phyloP scores from a whole-genome alignment of 2,797 vertebrate species.

The Clarias fuscus region DNA sequence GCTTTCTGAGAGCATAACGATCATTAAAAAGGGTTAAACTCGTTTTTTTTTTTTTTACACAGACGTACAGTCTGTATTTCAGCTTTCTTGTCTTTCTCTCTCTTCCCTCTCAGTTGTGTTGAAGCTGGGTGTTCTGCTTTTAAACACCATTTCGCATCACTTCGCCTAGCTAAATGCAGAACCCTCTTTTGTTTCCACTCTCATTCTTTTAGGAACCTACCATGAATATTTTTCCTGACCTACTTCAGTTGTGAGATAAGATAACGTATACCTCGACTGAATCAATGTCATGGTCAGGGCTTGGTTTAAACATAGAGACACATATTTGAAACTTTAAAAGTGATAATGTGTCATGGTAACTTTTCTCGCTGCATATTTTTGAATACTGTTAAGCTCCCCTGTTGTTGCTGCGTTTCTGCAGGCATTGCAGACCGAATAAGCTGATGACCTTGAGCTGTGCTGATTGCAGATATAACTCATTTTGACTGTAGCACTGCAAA shows the following conservation, averaged over 20 bases:
- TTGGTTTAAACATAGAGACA: conserved; percentile 16
- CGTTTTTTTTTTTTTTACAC: conserved; percentile 17
- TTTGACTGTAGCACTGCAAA: not conserved
- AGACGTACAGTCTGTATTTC: conserved; percentile 40
- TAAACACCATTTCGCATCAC: not conserved
- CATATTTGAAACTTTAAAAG: not conserved
- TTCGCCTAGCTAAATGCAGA: not conserved
- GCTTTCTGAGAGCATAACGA: conserved; percentile 34
- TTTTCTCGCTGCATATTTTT: conserved; percentile 10
- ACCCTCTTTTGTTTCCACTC: conserved; percentile 2
- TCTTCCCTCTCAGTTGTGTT: not conserved
- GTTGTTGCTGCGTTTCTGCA: not conserved
- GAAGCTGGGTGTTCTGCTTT: not conserved
- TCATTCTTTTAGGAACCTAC: not conserved
- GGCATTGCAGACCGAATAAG: conserved; percentile 1
- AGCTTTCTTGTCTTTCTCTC: conserved; percentile 40
- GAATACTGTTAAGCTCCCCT: conserved; percentile 2
- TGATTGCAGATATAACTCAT: conserved; percentile 22
- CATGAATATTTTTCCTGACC: conserved; percentile 6
- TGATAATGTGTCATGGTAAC: conserved; percentile 14
- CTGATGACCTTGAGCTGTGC: conserved; percentile 25
- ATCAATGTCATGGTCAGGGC: conserved; percentile 26
- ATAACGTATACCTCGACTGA: conserved; percentile 1
- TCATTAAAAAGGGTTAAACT: conserved; percentile 28
- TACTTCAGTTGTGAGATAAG: conserved; percentile 2